Evolutionary conservation across 2,797 vertebrate species (phyloP), one percentile per base, ranked within the genome.

Genomic region (Knipowitschia caucasica): DNA sequence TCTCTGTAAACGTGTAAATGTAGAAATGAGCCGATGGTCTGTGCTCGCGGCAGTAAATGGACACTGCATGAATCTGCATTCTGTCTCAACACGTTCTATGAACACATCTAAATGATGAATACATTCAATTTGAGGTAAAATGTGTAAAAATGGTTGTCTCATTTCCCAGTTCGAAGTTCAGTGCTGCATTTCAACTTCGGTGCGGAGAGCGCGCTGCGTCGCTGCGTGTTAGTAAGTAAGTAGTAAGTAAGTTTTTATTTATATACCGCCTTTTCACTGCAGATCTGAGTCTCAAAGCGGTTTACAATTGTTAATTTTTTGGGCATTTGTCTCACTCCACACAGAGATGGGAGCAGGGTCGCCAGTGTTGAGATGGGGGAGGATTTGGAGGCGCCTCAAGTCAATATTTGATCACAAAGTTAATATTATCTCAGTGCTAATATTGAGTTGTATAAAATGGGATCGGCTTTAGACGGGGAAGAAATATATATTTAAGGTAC

Each of bases 341-440:
- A n/a, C n/a, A n/a, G n/a, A n/a, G n/a, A n/a, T n/a, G n/a, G n/a
- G n/a, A n/a, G n/a, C n/a, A n/a, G n/a, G n/a, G n/a, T n/a, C n/a
- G n/a, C n/a, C n/a, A n/a, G n/a, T n/a, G n/a, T 85, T 80, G 91
- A 92, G 91, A 93, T 92, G 92, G 89, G 91, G 92, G 92, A 94
- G 94, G 94, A 95, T 95, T 95, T 94, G 94, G 93, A 96, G 93
- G 92, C 92, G 92, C 92, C 92, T 92, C 94, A 91, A 93, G 92
- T 93, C 93, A 93, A 94, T 92, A 93, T 95, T 93, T 94, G 94
- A 92, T 94, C 93, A 90, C 92, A 92, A 93, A 95, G 93, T 95
- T 94, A 94, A 94, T 92, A 93, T 92, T 92, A 93, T 95, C 94
- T 94, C 94, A 93, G 92, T 92, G 92, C 94, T 95, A 95, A 95